A percentile compares a stretch with the other conserved stretches of the same genome.
phyloP scores from a whole-genome alignment of 2,888 invertebrate genomes.

The Meloe dianella region DNA sequence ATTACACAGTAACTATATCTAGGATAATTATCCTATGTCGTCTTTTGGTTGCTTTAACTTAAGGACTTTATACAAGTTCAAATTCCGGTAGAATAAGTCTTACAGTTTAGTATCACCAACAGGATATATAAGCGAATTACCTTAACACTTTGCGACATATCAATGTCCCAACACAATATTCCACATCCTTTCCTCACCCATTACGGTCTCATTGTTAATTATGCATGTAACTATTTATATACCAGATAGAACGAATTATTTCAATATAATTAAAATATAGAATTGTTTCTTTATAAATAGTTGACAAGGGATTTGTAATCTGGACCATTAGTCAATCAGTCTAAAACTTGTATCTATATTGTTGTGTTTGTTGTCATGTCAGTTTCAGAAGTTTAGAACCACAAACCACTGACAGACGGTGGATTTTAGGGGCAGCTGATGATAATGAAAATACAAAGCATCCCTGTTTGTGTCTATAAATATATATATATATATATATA shows the following conservation, averaged over 20 bases:
- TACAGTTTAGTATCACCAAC: not conserved
- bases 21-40: not conserved
- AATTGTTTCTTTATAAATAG: too few species aligned
- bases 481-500: too few species aligned
- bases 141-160: not conserved
- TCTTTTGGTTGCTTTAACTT: not conserved
- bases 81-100: constrained; percentile 5
- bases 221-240: too few species aligned
- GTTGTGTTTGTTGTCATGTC: not conserved
- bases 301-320: not conserved
- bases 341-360: not conserved
- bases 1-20: not conserved
- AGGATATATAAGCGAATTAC: constrained; percentile 3
- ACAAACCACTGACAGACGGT: not conserved
- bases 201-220: not conserved
- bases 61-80: not conserved
- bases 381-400: constrained; percentile 3
- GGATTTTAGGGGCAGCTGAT: not conserved
- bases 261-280: not conserved
- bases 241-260: not conserved
- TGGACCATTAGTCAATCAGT: not conserved
- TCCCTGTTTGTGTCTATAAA: not conserved
- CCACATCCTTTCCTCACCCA: not conserved
- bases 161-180: not conserved
- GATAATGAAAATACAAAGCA: not conserved